Evolutionary conservation across 2,888 invertebrate genomes (phyloP).

Genomic region (Odontothrips loti): DNA sequence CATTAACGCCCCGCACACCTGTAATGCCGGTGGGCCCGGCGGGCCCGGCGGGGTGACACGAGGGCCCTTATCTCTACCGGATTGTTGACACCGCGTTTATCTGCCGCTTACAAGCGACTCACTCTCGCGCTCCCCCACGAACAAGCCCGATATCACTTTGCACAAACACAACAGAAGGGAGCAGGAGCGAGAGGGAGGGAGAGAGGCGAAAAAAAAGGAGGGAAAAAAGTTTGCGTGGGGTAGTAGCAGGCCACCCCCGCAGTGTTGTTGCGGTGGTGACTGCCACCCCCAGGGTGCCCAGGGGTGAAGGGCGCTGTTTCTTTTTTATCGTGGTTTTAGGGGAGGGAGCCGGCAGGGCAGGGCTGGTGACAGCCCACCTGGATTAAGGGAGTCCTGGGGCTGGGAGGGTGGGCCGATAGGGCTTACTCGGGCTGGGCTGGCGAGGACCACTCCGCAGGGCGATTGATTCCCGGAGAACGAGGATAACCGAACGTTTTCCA

Average conservation of each 20-base stretch:
- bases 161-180: background rate
- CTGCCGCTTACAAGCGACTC: conserved; percentile 18
- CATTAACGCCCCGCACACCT: too few relatives aligned
- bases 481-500: too few relatives aligned
- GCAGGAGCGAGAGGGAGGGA: conserved; percentile 3
- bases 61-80: background rate
- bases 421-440: background rate
- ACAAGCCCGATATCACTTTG: conserved; percentile 21
- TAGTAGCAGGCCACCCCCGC: background rate
- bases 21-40: too few relatives aligned
- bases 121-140: background rate
- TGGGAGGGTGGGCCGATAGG: background rate
- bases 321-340: background rate
- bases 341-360: background rate
- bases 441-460: too few relatives aligned
- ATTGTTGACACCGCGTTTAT: conserved; percentile 21
- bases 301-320: background rate
- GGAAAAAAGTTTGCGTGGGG: background rate
- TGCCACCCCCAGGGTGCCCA: background rate
- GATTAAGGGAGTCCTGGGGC: background rate
- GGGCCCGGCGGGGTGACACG: background rate
- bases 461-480: too few relatives aligned
- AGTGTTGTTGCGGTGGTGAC: background rate
- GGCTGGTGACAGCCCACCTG: background rate
- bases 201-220: background rate